Base-by-base conservation (phyloP, 2,888 invertebrate genomes). In the Lasius fuliginosus region DNA sequence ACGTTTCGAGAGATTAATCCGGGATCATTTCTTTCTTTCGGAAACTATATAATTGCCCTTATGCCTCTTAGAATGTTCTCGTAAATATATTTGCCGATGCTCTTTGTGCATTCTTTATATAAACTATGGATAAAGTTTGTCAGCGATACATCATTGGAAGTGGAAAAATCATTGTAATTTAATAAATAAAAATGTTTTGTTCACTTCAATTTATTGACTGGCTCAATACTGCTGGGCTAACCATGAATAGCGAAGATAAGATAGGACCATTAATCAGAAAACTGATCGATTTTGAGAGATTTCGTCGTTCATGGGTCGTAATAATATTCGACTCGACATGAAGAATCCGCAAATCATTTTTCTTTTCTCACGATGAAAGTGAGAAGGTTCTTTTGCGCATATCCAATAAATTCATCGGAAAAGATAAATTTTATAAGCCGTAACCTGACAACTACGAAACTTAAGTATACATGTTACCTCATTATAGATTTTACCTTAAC, bases 131-230 rank as follows among this genome's bases (percentile, higher is more conserved):
- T 27, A 62, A 62, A 62, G 33, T 53, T 53, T 42, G 6, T 60
- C 12, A 11, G 5, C 3, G 12, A 62, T 53, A 53, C 4, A 33
- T n/a, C 23, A 5, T 4, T n/a, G 40, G 18, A 18, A 27, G 2
- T 18, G 8, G 33, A 60, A 30, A 30, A n/a, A 74, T 33, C 12
- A 18, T n/a, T 33, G 30, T 53, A 53, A 53, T n/a, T 74, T 33
- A 18, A 46, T 64, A 9, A 46, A 36, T 33, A 8, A 30, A 46
- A 75, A 64, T n/a, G 5, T 23, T 33, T 62, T 53, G n/a, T 53
- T 53, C 53, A n/a, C n/a, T 53, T 53, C n/a, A 77, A 77, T 68
- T 67, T 56, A 56, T 68, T 77, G 40, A 53, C 4, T 67, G 27
- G 27, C 27, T 27, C 27, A 53, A 65, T 67, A 40, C 27, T 11